Base-by-base conservation (phyloP, 2,797 vertebrate genomes). In the Rhinatrema bivittatum region DNA sequence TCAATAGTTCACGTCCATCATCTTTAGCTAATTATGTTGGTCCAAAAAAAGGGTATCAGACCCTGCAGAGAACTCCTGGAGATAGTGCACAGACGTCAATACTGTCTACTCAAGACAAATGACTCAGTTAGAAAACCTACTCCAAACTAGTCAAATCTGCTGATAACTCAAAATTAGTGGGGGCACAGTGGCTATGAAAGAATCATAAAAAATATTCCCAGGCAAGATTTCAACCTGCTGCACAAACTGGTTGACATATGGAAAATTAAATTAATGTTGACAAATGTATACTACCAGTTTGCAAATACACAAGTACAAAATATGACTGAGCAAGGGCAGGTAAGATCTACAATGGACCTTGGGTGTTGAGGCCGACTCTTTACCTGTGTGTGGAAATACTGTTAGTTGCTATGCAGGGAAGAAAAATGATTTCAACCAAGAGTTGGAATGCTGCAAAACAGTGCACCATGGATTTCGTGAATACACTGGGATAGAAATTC, bases 101-200 rank as follows among this genome's bases (percentile, higher is more conserved):
- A 39, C 47, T 27, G 42, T 48, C 70, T 85, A 75, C 82, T 78
- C 50, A 39, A 84, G 74, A 84, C 74, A 74, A 84, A 80, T 58
- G 70, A 70, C 61, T 60, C 25, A 61, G 53, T 59, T 52, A 50
- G 44, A 62, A 52, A 32, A 40, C 49, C 39, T 29, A 63, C 60
- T 53, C 52, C 22, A 35, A 42, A 63, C 46, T 34, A 45, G 48
- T 42, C 27, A 27, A 32, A 66, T 62, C 37, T 70, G 77, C 74
- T 79, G 78, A 78, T 66, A 9, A 0, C 26, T 53, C 61, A 62
- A 52, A 71, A 61, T 64, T 45, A 68, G 50, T 56, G 27, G 56
- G 43, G 51, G n/a, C n/a, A 42, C 21, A 53, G 34, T 6, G 34
- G 62, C 62, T 0, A 1, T 11, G 27, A 21, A 60, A 50, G 22